phyloP scores from a whole-genome alignment of 2,797 vertebrate species.

The Adrianichthys oophorus region DNA sequence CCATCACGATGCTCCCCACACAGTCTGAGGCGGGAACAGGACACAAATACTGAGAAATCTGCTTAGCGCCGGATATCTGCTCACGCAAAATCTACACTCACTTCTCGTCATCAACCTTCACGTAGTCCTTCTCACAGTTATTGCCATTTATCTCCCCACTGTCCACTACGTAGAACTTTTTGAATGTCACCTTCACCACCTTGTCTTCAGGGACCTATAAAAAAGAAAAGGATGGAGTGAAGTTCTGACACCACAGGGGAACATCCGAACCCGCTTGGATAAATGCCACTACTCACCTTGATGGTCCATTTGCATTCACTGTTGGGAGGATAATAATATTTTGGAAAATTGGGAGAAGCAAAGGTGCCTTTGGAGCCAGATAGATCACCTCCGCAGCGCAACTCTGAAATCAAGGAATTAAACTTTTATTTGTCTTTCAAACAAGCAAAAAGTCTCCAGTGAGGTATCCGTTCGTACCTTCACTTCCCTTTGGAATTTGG shows the following conservation, averaged over 20 bases:
- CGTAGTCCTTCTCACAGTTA: conserved; percentile 85
- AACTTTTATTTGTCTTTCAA: background rate
- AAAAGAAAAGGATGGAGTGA: background rate
- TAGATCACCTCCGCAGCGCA: conserved; percentile 78
- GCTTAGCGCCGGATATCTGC: background rate
- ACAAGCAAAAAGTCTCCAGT: background rate
- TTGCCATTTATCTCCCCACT: conserved; percentile 14
- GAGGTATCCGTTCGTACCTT: conserved; percentile 58
- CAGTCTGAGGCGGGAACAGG: conserved; percentile 67
- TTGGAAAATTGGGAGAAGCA: conserved; percentile 86
- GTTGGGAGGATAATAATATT: conserved; percentile 83
- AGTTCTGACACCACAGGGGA: background rate
- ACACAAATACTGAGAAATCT: conserved; percentile 5
- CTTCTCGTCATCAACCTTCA: conserved; percentile 81
- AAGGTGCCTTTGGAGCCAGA: conserved; percentile 71
- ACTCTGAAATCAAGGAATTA: conserved; percentile 18
- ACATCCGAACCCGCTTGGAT: background rate
- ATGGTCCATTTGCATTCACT: conserved; percentile 84
- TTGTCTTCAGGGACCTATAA: conserved; percentile 80
- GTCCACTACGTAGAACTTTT: conserved; percentile 82
- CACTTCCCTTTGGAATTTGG: conserved; percentile 70
- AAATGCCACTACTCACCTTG: conserved; percentile 71
- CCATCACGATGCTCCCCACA: conserved; percentile 77
- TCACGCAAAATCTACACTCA: conserved; percentile 55
- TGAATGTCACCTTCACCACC: conserved; percentile 85